Evolutionary conservation across 2,113 vertebrate species (phyloP).

Genomic region (Cyprinodon variegatus): DNA sequence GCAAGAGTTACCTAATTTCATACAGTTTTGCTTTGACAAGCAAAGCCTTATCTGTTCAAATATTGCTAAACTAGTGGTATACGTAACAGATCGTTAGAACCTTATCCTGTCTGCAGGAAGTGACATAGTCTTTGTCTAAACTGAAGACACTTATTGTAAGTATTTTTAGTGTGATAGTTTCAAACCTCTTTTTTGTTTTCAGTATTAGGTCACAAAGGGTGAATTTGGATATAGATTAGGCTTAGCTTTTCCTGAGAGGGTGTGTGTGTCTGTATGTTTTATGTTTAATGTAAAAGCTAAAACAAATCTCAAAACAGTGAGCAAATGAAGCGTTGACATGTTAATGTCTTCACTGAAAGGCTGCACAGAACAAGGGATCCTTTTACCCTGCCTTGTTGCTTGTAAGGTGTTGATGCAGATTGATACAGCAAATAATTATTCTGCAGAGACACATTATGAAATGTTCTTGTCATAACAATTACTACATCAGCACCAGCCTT

Average conservation of each 20-base stretch:
- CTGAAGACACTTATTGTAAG: conserved; percentile 6
- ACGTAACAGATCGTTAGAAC: conserved; percentile 25
- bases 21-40: conserved; percentile 20
- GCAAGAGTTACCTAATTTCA: conserved; percentile 5
- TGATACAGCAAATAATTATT: conserved; percentile 3
- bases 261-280: conserved; percentile 5
- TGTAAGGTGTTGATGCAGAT: conserved; percentile 18
- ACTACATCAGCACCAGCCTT: background rate
- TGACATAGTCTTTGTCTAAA: conserved; percentile 19
- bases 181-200: conserved; percentile 1
- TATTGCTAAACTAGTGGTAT: conserved; percentile 6
- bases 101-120: conserved; percentile 19
- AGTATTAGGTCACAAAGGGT: conserved; percentile 36
- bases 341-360: conserved; percentile 22
- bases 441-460: background rate
- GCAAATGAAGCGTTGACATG: conserved; percentile 20
- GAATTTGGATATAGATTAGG: conserved; percentile 28
- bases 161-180: too few relatives aligned
- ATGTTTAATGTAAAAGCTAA: background rate
- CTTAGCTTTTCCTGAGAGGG: background rate
- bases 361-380: conserved; percentile 5
- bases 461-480: background rate
- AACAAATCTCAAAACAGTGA: conserved; percentile 28
- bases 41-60: conserved; percentile 13
- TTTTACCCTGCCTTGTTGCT: conserved; percentile 20